A percentile compares a stretch with the other conserved stretches of the same genome.
phyloP scores from a whole-genome alignment of 64 coral and sea anemone genomes.

The Montipora foliosa region DNA sequence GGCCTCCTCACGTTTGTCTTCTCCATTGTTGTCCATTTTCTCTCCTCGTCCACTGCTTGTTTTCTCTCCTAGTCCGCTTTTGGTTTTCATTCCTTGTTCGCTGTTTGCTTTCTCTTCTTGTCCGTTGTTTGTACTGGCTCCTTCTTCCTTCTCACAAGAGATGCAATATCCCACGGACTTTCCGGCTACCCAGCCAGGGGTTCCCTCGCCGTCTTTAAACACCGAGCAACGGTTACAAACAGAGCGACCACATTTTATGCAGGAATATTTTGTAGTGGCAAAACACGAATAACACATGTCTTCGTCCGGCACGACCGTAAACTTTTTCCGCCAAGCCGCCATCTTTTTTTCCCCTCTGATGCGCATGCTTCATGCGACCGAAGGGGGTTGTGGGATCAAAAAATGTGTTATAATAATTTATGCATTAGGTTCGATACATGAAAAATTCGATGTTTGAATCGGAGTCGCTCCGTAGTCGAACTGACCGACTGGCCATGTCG shows the following conservation, averaged over 20 bases:
- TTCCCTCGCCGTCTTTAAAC: slow-evolving; percentile 7
- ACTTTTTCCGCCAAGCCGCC: not conserved
- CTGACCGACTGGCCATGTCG: too few species aligned
- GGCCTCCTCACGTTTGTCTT: not conserved
- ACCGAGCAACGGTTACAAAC: slow-evolving; percentile 19
- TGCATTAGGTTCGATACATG: slow-evolving; percentile 61
- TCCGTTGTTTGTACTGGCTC: too few species aligned
- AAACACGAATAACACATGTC: slow-evolving; percentile 37
- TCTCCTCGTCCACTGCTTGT: too few species aligned
- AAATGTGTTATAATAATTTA: slow-evolving; percentile 24
- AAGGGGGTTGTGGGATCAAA: slow-evolving; percentile 8
- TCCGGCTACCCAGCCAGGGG: slow-evolving; percentile 16
- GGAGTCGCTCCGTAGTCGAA: not conserved
- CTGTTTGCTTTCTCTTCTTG: too few species aligned
- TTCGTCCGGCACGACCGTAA: not conserved
- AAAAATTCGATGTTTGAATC: slow-evolving; percentile 24
- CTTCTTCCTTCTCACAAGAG: not conserved
- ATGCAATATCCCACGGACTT: slow-evolving; percentile 25
- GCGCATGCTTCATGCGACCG: not conserved
- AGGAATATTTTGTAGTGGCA: slow-evolving; percentile 15
- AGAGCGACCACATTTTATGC: not conserved
- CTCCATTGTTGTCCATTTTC: too few species aligned
- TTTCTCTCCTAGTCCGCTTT: too few species aligned
- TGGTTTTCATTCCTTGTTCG: too few species aligned
- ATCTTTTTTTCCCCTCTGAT: not conserved